phyloP scores from a whole-genome alignment of 1,140 invertebrate species.

The Drosophila equinoxialis region DNA sequence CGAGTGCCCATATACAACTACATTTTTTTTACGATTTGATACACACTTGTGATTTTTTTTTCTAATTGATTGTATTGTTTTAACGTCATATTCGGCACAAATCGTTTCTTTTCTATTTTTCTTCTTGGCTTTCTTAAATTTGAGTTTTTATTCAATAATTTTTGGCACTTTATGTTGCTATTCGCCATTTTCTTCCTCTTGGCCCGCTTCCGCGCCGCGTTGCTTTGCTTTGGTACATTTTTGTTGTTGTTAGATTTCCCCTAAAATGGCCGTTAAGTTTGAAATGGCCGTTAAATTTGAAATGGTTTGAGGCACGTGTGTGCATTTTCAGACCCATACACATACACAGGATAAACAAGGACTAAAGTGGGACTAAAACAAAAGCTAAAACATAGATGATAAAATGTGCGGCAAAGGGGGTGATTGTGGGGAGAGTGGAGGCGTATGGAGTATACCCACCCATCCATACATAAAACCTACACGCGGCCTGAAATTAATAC shows the following conservation, averaged over 20 bases:
- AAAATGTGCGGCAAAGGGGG: constrained; percentile 1
- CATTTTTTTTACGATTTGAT: too few species aligned
- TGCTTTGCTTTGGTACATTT: too few species aligned
- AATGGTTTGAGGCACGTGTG: constrained; percentile 32
- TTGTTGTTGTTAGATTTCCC: not conserved
- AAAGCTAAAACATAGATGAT: constrained; percentile 39
- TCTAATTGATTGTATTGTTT: too few species aligned
- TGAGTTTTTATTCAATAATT: not conserved
- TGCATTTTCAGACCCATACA: not conserved
- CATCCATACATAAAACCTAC: constrained; percentile 48
- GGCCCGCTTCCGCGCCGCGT: too few species aligned
- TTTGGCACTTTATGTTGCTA: not conserved
- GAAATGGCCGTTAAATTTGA: constrained; percentile 56
- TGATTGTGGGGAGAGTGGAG: not conserved
- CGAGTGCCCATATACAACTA: too few species aligned
- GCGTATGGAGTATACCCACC: not conserved
- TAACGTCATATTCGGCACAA: too few species aligned
- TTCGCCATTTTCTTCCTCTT: not conserved
- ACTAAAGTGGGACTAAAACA: constrained; percentile 53
- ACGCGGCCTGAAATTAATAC: constrained; percentile 56
- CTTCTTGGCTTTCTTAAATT: too few species aligned
- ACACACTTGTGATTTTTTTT: too few species aligned
- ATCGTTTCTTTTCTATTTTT: too few species aligned
- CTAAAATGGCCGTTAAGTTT: constrained; percentile 9
- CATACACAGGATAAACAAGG: constrained; percentile 41